A percentile compares a stretch with the other conserved stretches of the same genome.
phyloP scores from a whole-genome alignment of 2,888 invertebrate species.

The Brenthis daphne region DNA sequence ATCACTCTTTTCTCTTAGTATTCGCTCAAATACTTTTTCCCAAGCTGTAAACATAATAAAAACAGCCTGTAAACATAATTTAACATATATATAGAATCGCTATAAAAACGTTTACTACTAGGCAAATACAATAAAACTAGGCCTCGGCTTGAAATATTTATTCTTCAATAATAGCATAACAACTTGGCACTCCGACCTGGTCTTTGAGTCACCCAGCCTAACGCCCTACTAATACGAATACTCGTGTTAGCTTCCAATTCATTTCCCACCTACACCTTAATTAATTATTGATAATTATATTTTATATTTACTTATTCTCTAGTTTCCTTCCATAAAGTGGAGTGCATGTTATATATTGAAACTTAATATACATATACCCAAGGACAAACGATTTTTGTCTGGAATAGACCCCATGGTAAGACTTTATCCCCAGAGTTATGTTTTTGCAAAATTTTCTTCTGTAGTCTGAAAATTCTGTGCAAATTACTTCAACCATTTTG shows the following conservation, averaged over 20 bases:
- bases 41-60: no score
- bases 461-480: no score
- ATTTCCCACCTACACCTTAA: conserved; percentile 12
- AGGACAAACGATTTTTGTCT: no score
- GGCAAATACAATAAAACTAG: conserved; percentile 32
- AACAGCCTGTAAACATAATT: background rate
- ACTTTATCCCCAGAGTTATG: no score
- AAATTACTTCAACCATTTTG: no score
- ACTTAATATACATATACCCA: no score
- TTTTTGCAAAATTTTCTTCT: no score
- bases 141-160: conserved; percentile 30
- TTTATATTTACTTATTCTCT: background rate
- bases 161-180: conserved; percentile 39
- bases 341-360: no score
- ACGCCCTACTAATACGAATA: conserved; percentile 23
- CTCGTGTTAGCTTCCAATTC: conserved; percentile 29
- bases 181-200: conserved; percentile 36
- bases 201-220: conserved; percentile 24
- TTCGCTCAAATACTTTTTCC: no score
- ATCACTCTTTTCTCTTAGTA: no score
- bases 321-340: no score
- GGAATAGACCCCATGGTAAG: no score
- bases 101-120: conserved; percentile 23
- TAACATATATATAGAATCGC: conserved; percentile 11
- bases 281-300: background rate